These are phyloP conservation scores for Catharus minimus DNA, from an alignment of 2,113 vertebrate species.

Conservation along the genomic window DNA sequence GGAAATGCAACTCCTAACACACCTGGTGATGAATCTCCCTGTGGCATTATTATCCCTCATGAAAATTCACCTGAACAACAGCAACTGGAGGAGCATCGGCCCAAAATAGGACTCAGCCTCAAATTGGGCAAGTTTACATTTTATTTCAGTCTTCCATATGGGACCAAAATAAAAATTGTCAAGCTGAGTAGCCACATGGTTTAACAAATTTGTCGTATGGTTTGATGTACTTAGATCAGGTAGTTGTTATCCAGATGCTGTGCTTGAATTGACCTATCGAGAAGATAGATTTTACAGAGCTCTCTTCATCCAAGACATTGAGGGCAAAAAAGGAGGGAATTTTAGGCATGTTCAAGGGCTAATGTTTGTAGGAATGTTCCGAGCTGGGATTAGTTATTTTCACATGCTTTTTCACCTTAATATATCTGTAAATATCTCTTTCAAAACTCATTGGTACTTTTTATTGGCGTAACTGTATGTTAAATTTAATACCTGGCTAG, in stretches of 20 bases:
- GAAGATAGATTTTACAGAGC: background rate
- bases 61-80: constrained; percentile 95
- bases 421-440: background rate
- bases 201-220: background rate
- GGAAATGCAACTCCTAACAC: constrained; percentile 93
- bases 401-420: background rate
- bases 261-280: background rate
- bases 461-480: background rate
- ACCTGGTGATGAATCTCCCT: constrained; percentile 93
- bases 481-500: background rate
- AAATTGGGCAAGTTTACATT: constrained; percentile 84
- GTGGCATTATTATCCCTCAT: constrained; percentile 98
- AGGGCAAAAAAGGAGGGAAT: background rate
- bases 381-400: background rate
- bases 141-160: background rate
- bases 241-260: background rate
- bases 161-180: background rate
- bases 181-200: background rate
- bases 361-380: background rate
- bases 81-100: constrained; percentile 91
- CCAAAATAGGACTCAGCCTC: constrained; percentile 96
- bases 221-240: background rate
- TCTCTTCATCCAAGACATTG: background rate
- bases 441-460: background rate
- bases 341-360: background rate